Percentiles rank a stretch among this genome's conserved stretches.
phyloP scores from a whole-genome alignment of 2,113 vertebrate genomes.

The Ia io region DNA sequence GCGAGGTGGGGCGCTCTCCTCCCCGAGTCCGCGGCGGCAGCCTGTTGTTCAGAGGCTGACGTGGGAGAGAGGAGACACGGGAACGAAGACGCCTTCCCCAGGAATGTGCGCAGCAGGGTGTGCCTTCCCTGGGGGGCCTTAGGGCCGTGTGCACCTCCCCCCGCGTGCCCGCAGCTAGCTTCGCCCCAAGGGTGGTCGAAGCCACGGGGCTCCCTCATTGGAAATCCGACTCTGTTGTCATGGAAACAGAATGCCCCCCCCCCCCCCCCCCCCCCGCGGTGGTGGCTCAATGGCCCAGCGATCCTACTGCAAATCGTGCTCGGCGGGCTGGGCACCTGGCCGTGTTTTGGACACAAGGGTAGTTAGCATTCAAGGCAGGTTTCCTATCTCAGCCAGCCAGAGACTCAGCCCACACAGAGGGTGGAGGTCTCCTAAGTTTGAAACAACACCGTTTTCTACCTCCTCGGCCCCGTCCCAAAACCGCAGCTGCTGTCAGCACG shows the following conservation, averaged over 20 bases:
- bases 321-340: not conserved
- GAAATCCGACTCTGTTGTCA: slow-evolving; percentile 26
- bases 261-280: not conserved
- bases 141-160: too few species aligned
- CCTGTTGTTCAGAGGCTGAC: too few species aligned
- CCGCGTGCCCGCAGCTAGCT: not conserved
- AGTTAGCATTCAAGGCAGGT: slow-evolving; percentile 41
- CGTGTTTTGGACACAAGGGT: not conserved
- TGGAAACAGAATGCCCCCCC: slow-evolving; percentile 24
- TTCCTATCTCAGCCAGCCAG: not conserved
- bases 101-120: too few species aligned
- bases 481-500: not conserved
- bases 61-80: too few species aligned
- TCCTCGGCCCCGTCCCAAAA: not conserved
- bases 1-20: too few species aligned
- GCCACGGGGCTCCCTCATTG: not conserved
- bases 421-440: not conserved
- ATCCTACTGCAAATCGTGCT: slow-evolving; percentile 28
- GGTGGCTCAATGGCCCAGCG: not conserved
- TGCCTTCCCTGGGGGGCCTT: too few species aligned
- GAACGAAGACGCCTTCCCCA: too few species aligned
- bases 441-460: slow-evolving; percentile 40
- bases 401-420: slow-evolving; percentile 18
- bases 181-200: not conserved
- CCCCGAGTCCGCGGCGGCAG: too few species aligned